Evolutionary conservation across 2,888 invertebrate genomes (phyloP), one percentile per base, ranked within the genome.

Genomic region (Drosophila seclusa): DNA sequence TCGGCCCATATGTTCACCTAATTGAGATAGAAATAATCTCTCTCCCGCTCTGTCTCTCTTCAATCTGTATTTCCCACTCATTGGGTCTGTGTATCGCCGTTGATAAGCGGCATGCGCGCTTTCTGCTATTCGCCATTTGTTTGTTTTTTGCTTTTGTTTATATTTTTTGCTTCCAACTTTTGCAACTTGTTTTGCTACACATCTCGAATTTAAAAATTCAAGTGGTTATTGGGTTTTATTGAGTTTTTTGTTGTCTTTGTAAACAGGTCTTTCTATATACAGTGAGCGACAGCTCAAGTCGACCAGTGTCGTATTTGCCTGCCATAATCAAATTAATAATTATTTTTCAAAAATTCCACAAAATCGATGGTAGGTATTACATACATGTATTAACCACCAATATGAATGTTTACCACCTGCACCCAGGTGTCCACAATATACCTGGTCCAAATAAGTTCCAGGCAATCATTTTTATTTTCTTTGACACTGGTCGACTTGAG

Each of bases 71-170:
- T 72, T 59, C 65, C 40, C 61, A 62, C 52, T 74, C 62, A 66
- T 68, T 68, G 10, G 34, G 34, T 11, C 53, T 50, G 48, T 75
- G 57, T 49, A 52, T 59, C 34, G 50, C 27, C 27, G 69, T 66
- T 80, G 80, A 80, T 80, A 80, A 80, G 78, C 72, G 64, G 38
- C 77, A 71, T 67, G 62, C 57, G 70, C 72, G 61, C 62, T 62
- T 72, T 78, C 55, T 67, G 68, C 67, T 70, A 59, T 70, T 72
- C 54, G 62, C 4, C 59, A 31, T 59, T 61, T 64, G 58, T 54
- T 59, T 42, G 16, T 64, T 68, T 66, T 60, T 60, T 58, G 59
- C 13, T 45, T 57, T 62, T 49, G 13, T 63, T 68, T 55, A 57
- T 58, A 48, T 45, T 45, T 75, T 73, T 76, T 76, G 69, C 54